phyloP scores from a whole-genome alignment of 2,888 invertebrate species.

The Orthosia incerta region DNA sequence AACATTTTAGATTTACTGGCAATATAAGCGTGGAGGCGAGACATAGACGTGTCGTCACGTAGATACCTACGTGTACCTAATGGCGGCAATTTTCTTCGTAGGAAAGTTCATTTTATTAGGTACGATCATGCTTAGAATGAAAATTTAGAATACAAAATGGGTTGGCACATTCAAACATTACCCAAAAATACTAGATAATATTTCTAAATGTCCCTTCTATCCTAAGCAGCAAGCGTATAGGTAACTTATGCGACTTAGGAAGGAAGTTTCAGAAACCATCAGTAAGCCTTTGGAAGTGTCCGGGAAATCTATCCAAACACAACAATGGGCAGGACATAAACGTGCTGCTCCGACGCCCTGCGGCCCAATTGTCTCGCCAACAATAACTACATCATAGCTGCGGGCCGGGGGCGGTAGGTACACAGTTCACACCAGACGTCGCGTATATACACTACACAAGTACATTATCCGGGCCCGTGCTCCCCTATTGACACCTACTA shows the following conservation, averaged over 20 bases:
- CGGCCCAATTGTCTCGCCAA: constrained; percentile 59
- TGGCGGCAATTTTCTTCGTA: constrained; percentile 21
- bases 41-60: constrained; percentile 6
- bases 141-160: neutral
- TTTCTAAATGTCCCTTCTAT: constrained; percentile 10
- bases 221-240: constrained; percentile 5
- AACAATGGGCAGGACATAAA: constrained; percentile 60
- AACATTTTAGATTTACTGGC: constrained; percentile 3
- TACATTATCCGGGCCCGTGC: constrained; percentile 47
- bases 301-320: constrained; percentile 58
- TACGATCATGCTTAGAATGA: constrained; percentile 28
- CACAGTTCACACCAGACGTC: neutral
- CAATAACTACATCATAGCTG: constrained; percentile 59
- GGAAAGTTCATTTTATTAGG: constrained; percentile 18
- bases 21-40: neutral
- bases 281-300: constrained; percentile 47
- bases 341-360: constrained; percentile 39
- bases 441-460: constrained; percentile 36
- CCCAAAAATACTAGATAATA: neutral
- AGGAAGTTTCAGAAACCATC: constrained; percentile 55
- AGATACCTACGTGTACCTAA: constrained; percentile 19
- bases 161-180: neutral
- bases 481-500: constrained; percentile 61
- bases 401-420: constrained; percentile 15
- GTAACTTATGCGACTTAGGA: constrained; percentile 37